Evolutionary conservation across 2,113 vertebrate genomes (phyloP).

Genomic region (Phoenicopterus ruber): DNA sequence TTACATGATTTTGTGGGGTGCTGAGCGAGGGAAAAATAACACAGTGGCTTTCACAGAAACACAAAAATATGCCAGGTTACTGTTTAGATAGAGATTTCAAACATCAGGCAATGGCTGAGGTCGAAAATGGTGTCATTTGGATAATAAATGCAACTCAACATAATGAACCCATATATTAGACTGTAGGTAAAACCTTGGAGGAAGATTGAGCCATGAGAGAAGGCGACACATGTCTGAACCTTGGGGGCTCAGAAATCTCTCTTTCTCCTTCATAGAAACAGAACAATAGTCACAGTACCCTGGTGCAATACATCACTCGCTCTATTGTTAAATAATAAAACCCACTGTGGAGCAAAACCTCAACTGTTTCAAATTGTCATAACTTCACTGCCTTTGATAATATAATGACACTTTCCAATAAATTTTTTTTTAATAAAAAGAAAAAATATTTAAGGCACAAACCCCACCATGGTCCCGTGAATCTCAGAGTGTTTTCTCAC

Average conservation of each 20-base stretch:
- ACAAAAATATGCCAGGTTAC: not conserved
- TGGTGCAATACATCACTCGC: not conserved
- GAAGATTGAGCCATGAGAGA: not conserved
- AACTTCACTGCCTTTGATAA: not conserved
- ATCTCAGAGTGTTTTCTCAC: not conserved
- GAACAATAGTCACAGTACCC: not conserved
- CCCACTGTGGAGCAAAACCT: not conserved
- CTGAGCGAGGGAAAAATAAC: not conserved
- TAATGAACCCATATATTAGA: not conserved
- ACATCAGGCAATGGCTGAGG: not conserved
- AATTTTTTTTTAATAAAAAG: not conserved
- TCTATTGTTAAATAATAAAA: not conserved
- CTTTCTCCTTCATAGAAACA: not conserved
- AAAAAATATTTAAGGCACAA: not conserved
- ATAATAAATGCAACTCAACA: not conserved
- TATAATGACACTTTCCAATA: not conserved
- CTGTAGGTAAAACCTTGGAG: not conserved
- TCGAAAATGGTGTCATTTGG: not conserved
- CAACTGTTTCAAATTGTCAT: not conserved
- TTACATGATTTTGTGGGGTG: not conserved
- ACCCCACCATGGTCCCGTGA: not conserved
- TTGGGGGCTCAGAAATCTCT: not conserved
- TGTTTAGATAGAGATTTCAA: not conserved
- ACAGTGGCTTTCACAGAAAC: not conserved
- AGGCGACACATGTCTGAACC: not conserved